Evolutionary conservation across 2,797 vertebrate species (phyloP), one percentile per base, ranked within the genome.

Genomic region (Bryconaethiops microstoma): DNA sequence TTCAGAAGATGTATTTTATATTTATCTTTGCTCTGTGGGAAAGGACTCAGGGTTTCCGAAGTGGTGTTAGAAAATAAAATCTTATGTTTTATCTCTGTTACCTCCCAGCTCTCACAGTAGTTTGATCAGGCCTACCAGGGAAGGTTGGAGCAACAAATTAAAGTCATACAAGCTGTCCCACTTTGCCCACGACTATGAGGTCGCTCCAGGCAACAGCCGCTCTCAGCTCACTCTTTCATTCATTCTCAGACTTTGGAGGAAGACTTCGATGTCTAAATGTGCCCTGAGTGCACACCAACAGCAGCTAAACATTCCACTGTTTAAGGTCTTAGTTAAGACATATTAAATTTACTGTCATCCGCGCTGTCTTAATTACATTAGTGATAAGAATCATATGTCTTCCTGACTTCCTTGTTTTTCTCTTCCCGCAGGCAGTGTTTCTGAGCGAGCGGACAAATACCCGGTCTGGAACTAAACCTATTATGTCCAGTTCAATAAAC

Each of bases 401-500:
- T 71, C 64, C 45, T 62, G 68, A 73, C 50, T 57, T 6, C 67
- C 67, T 69, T 69, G 63, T 65, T 76, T 25, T 81, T 76, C 82
- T 73, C 76, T 76, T 52, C 52, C 55, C 77, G n/a, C 54, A 62
- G 76, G 62, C 74, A 42, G 78, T 82, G 68, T 81, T 82, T 79
- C 75, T 72, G 39, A 59, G 80, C 74, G 69, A 82, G 73, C 76
- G 88, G 84, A 85, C 82, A 85, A 79, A 84, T 77, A 82, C 54
- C 71, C 83, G 74, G 81, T 86, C 89, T 83, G 84, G 85, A 78
- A 87, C 78, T 82, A 90, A 91, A 89, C 84, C 59, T 78, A 89
- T 93, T 92, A 90, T 75, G 87, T 87, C 90, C 90, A 88, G 82
- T 69, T 79, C 88, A 91, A 83, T 91, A 86, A 89, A 68, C 87